phyloP scores from a whole-genome alignment of 1,140 invertebrate species.

The honey bee (Apis mellifera) region DNA sequence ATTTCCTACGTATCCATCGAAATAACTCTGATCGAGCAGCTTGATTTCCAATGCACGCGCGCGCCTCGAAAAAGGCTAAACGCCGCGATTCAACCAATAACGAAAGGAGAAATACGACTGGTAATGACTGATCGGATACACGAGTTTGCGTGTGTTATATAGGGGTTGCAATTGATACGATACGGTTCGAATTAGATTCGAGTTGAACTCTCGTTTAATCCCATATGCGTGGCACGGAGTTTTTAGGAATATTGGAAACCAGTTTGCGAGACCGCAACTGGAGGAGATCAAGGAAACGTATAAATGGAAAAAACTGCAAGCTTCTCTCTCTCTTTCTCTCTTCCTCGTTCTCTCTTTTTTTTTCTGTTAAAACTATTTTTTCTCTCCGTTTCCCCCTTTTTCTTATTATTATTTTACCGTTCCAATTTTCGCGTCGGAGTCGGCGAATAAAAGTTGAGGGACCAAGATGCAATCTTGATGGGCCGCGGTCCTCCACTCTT shows the following conservation, averaged over 20 bases:
- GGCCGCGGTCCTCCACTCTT: neutral
- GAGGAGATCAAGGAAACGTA: neutral
- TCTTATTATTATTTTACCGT: neutral
- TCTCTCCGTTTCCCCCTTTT: neutral
- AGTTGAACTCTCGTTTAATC: slow-evolving; percentile 7
- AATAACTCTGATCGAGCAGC: neutral
- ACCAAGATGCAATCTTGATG: neutral
- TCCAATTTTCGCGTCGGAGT: neutral
- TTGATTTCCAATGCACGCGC: too few relatives aligned
- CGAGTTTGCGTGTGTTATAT: neutral
- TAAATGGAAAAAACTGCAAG: slow-evolving; percentile 10
- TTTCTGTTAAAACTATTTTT: neutral
- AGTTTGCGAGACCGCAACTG: neutral
- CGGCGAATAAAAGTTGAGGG: neutral
- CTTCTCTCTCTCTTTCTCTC: neutral
- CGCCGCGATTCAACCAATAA: too few relatives aligned
- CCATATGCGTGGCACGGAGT: neutral
- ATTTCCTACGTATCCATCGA: neutral
- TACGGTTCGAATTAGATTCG: neutral
- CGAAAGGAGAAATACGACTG: neutral
- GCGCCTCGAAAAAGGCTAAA: neutral
- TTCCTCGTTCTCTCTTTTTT: neutral
- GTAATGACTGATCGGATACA: neutral
- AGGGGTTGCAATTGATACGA: neutral
- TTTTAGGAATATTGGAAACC: neutral